Base-by-base conservation (phyloP, 2,113 vertebrate species). In the Caracal caracal region DNA sequence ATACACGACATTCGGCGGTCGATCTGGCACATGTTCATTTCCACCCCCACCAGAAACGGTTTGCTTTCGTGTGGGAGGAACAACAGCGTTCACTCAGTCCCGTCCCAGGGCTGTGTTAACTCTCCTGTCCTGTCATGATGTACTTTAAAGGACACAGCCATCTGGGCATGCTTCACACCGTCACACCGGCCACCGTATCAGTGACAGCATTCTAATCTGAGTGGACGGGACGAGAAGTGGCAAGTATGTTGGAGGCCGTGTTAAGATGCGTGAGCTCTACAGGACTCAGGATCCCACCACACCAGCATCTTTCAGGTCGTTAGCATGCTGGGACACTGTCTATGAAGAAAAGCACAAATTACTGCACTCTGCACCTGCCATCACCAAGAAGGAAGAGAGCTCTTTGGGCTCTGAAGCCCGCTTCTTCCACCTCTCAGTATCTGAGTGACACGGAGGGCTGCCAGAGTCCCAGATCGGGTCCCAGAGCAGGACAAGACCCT, bases 231-330 rank as follows among this genome's bases (percentile, higher is more conserved):
- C 66, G 15, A 13, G 40, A 6, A 10, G 40, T 6, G 40, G 53
- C 33, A 35, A 20, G 24, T 26, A 0, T 12, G 20, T 11, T 40
- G 71, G 53, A 15, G 47, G 30, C 63, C 37, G 47, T 0, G 15
- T 17, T 15, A 40, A 26, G 78, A 68, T 0, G 28, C 9, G 0
- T 2, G 49, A n/a, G 49, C 51, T 12, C 7, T 9, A 1, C 24
- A 30, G 63, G 68, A 2, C 24, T 16, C 24, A 22, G 90, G 71
- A 6, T 16, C 40, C 15, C 0, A 1, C 68, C 0, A 0, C 53
- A 6, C 11, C 5, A 2, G 53, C 10, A 0, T 9, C 80, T 3
- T 4, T n/a, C 4, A 0, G 90, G 68, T 4, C 33, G 1, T 1
- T 0, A 0, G 65, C 6, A 6, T 0, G 33, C 80, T 7, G 9